phyloP scores from a whole-genome alignment of 2,113 vertebrate species.

The Myiopsitta monachus region DNA sequence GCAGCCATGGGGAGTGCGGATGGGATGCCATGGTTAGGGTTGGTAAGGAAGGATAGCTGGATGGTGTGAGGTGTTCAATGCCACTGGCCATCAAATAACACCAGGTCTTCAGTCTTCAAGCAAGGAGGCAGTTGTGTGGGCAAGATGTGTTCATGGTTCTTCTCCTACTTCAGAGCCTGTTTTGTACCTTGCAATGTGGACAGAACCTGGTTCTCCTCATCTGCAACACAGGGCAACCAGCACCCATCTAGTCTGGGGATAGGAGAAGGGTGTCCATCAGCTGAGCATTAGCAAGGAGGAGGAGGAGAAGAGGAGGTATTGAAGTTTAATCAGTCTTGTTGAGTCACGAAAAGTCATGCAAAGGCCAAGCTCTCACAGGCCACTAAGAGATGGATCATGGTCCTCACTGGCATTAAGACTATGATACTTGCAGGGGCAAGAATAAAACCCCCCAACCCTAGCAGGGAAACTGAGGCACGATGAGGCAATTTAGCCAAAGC shows the following conservation, averaged over 20 bases:
- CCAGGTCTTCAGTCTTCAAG: too few species aligned
- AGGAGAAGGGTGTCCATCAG: not conserved
- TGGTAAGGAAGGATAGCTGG: not conserved
- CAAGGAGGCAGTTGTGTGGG: not conserved
- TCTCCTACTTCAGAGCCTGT: not conserved
- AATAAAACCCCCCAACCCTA: not conserved
- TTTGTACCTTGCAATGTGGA: not conserved
- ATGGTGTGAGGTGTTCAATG: not conserved
- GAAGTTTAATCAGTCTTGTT: not conserved
- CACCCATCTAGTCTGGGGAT: not conserved
- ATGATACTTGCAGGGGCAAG: not conserved
- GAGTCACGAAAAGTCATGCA: not conserved
- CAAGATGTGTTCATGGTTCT: accelerated
- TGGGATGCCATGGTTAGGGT: accelerated
- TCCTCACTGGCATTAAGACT: accelerated
- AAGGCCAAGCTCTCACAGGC: not conserved
- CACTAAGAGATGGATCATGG: too few species aligned
- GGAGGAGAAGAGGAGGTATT: not conserved
- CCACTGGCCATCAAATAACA: not conserved
- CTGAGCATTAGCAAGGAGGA: not conserved
- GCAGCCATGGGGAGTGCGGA: not conserved
- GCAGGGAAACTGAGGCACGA: not conserved
- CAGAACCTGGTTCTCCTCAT: not conserved
- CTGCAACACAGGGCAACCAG: not conserved
- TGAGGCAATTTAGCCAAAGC: not conserved